Evolutionary conservation across 2,797 vertebrate genomes (phyloP).

Genomic region (Rhadinocentrus ornatus): DNA sequence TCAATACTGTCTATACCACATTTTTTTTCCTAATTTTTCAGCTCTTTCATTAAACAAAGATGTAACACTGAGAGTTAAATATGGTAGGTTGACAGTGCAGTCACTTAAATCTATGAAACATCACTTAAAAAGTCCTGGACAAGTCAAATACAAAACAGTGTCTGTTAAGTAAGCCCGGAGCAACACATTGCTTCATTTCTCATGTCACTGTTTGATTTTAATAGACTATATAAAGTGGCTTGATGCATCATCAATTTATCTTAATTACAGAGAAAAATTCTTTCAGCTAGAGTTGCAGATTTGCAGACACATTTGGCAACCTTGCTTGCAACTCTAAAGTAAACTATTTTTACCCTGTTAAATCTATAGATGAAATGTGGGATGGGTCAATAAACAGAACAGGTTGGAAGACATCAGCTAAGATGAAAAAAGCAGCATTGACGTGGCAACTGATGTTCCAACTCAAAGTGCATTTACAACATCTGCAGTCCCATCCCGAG

Average conservation of each 20-base stretch:
- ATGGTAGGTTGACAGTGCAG: not conserved
- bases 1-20: not conserved
- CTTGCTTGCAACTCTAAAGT: not conserved
- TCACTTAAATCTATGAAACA: not conserved
- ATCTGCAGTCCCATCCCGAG: conserved; percentile 13
- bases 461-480: conserved; percentile 13
- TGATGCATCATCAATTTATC: too few relatives aligned
- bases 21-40: not conserved
- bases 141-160: not conserved
- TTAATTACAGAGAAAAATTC: not conserved
- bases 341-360: conserved; percentile 6
- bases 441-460: conserved; percentile 14
- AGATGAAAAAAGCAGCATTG: not conserved
- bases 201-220: not conserved
- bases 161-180: not conserved
- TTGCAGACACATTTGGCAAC: not conserved
- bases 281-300: not conserved
- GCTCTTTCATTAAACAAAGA: not conserved
- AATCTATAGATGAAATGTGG: not conserved
- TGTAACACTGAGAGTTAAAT: not conserved
- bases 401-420: not conserved
- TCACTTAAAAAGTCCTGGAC: not conserved
- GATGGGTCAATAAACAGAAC: not conserved
- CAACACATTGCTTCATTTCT: not conserved
- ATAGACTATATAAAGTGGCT: not conserved